Evolutionary conservation across 2,797 vertebrate genomes (phyloP).

Genomic region (Anolis apletophallus): DNA sequence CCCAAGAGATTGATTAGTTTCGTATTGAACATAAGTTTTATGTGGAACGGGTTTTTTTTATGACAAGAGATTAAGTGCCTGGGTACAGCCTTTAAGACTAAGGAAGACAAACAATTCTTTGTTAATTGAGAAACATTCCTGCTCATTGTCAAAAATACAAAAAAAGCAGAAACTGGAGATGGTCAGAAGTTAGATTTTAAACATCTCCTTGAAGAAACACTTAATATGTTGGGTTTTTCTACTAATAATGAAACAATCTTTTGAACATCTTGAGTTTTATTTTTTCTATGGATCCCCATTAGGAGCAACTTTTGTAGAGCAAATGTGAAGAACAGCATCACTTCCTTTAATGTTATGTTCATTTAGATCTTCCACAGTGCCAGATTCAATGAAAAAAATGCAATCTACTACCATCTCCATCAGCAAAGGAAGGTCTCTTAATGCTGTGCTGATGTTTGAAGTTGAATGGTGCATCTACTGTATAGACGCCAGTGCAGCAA

Average conservation of each 20-base stretch:
- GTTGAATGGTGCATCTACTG: not conserved
- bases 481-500: not conserved
- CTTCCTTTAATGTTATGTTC: not conserved
- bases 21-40: not conserved
- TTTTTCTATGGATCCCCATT: too few relatives aligned
- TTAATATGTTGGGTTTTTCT: too few relatives aligned
- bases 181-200: too few relatives aligned
- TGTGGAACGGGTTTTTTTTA: not conserved
- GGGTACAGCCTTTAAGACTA: not conserved
- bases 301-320: not conserved
- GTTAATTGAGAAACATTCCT: not conserved
- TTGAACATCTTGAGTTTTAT: too few relatives aligned
- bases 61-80: not conserved
- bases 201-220: too few relatives aligned
- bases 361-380: not conserved
- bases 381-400: not conserved
- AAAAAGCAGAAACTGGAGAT: too few relatives aligned
- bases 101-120: not conserved
- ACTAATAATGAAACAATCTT: too few relatives aligned
- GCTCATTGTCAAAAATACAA: too few relatives aligned
- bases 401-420: not conserved
- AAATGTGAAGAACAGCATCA: not conserved
- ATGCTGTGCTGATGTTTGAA: not conserved
- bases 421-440: not conserved
- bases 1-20: not conserved